Evolutionary conservation across 2,888 invertebrate genomes (phyloP).

Genomic region (Hoplodrina blanda): DNA sequence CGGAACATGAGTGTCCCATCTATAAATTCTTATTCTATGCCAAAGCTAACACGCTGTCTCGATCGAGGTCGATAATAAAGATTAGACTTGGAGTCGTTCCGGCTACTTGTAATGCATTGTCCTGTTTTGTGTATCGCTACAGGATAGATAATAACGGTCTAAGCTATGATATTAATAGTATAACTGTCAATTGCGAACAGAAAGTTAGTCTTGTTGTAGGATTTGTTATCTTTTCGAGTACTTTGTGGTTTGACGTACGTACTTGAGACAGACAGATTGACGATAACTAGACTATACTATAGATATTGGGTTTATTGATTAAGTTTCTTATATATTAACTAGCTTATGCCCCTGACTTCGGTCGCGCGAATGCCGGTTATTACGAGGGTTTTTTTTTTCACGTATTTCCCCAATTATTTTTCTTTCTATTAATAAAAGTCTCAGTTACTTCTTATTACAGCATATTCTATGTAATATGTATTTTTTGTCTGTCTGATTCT

Average conservation of each 20-base stretch:
- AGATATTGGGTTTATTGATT: not conserved
- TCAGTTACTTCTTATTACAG: no score
- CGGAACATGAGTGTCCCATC: not conserved
- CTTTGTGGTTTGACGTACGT: not conserved
- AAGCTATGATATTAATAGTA: conserved; percentile 23
- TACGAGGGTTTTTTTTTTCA: no score
- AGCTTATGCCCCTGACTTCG: no score
- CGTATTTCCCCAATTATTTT: no score
- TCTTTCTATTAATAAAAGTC: no score
- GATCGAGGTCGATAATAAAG: conserved; percentile 56
- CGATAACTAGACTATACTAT: conserved; percentile 15
- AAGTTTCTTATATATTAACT: not conserved
- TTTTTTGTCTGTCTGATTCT: no score
- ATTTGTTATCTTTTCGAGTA: conserved; percentile 22
- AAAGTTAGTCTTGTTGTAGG: conserved; percentile 3
- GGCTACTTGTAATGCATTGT: conserved; percentile 46
- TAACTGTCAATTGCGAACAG: conserved; percentile 10
- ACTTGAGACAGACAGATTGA: conserved; percentile 6
- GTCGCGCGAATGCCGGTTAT: no score
- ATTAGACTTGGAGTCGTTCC: conserved; percentile 39
- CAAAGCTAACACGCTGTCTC: conserved; percentile 50
- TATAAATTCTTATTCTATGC: conserved; percentile 23
- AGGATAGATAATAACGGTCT: conserved; percentile 32
- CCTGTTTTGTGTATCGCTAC: conserved; percentile 36
- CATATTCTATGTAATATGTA: no score